Evolutionary conservation across 2,888 invertebrate genomes (phyloP), one percentile per base, ranked within the genome.

Genomic region (Leucophora obtusa): DNA sequence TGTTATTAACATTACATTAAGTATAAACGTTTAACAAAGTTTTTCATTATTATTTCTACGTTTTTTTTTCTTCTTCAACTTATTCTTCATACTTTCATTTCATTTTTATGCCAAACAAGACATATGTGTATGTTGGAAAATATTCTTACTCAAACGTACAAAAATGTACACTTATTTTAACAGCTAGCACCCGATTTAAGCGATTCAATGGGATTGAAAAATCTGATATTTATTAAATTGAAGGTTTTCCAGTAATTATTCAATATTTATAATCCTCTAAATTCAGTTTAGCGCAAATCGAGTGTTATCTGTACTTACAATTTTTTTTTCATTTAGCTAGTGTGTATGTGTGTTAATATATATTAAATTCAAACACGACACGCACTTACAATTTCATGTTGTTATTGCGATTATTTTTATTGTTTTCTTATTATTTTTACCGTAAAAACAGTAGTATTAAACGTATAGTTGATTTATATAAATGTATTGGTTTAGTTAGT

Each of bases 331-430:
- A 47, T n/a, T 47, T 53, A 14, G 24, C 1, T 47, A 43, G 6
- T 65, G 28, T 58, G 58, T 70, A 17, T 71, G 60, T 71, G 60
- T 43, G 28, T 68, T 73, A 63, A 86, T 87, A 76, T 80, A 87
- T 86, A 87, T 87, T 88, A 87, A 87, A 88, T 86, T 86, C 88
- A 87, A 87, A 86, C 87, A 88, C 84, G 88, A 86, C 84, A 87
- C 82, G 82, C 80, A 82, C 80, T 82, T 78, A 80, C 71, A 51
- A 71, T 79, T 73, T 63, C 69, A 72, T 60, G 81, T 81, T 73
- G 65, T 73, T 73, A 70, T 76, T 80, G 73, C 56, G 76, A 79
- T 80, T 82, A 79, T 80, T 80, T 75, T 82, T 77, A 80, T 79
- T 74, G 74, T 71, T 82, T 78, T 75, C 66, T 21, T 71, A 53